A percentile compares a stretch with the other conserved stretches of the same genome.
Conservation (phyloP, 92 coral and sea anemone species). For the Palythoa caribaeorum region DNA sequence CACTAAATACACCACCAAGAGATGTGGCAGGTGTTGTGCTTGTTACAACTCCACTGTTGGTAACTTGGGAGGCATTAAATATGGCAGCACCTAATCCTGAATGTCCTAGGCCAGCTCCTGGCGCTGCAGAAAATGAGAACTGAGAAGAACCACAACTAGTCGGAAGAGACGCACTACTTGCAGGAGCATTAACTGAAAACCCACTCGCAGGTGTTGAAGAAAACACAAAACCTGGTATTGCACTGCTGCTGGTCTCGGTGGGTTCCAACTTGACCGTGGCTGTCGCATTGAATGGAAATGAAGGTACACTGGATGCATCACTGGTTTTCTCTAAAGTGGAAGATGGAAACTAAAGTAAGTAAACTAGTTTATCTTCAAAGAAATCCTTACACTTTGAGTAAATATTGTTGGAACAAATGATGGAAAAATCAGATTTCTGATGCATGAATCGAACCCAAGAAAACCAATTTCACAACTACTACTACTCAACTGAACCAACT, state of each 20-base stretch:
- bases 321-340: neutral
- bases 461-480: no score
- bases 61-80: conserved; percentile 9
- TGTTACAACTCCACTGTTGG: neutral
- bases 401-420: no score
- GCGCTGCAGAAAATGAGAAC: conserved; percentile 5
- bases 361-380: neutral
- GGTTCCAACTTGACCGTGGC: conserved; percentile 7
- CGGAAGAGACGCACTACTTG: neutral
- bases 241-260: conserved; percentile 28
- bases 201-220: neutral
- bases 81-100: conserved; percentile 1
- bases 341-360: neutral
- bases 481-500: no score
- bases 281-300: conserved; percentile 32
- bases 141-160: conserved; percentile 1
- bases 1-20: conserved; percentile 2
- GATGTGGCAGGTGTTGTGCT: neutral
- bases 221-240: neutral
- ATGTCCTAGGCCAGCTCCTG: conserved; percentile 8
- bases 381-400: neutral
- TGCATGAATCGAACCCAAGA: no score
- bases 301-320: conserved; percentile 4
- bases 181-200: neutral
- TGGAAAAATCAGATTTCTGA: no score